Evolutionary conservation across 2,797 vertebrate genomes (phyloP).

Genomic region (Numenius phaeopus): DNA sequence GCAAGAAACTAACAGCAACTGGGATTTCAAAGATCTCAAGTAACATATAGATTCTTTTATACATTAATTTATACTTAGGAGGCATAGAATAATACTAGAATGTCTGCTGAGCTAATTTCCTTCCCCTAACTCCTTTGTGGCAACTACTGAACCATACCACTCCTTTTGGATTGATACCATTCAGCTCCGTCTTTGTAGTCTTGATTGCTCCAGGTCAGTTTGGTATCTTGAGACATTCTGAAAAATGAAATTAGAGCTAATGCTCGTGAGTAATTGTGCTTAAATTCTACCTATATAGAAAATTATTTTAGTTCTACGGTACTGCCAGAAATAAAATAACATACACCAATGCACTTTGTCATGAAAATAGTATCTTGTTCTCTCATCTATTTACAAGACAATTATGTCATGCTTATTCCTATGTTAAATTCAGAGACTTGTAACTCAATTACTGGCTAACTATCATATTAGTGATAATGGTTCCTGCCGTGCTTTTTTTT

Average conservation of each 20-base stretch:
- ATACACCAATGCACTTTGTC: not conserved
- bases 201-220: not conserved
- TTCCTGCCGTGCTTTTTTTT: rapidly evolving
- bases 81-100: not conserved
- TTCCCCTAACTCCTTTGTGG: not conserved
- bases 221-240: not conserved
- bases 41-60: not conserved
- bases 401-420: not conserved
- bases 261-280: not conserved
- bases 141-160: not conserved
- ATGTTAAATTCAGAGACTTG: not conserved
- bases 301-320: not conserved
- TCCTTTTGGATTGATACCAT: not conserved
- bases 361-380: not conserved
- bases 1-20: not conserved
- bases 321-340: not conserved
- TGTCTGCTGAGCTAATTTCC: not conserved
- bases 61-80: not conserved
- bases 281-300: not conserved
- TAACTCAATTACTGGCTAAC: not conserved
- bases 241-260: not conserved
- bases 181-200: not conserved
- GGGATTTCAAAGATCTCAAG: not conserved
- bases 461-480: not conserved
- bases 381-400: not conserved